phyloP scores from a whole-genome alignment of 2,888 invertebrate genomes.

The Drosophila kokeensis region DNA sequence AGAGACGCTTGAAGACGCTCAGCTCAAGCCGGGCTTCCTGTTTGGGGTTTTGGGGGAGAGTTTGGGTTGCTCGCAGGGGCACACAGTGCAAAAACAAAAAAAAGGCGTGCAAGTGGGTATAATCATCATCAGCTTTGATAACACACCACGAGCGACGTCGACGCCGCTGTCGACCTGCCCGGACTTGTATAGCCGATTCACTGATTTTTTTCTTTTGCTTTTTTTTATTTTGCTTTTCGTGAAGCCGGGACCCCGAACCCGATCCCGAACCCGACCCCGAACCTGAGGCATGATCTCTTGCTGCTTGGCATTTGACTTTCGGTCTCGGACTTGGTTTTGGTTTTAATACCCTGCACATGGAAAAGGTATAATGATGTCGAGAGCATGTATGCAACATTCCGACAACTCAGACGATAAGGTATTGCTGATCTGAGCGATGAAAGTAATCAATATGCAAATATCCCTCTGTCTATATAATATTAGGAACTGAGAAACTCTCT shows the following conservation, averaged over 20 bases:
- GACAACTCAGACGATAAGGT: not conserved
- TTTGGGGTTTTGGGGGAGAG: slow-evolving; percentile 41
- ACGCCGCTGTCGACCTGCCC: slow-evolving; percentile 47
- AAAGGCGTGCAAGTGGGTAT: slow-evolving; percentile 81
- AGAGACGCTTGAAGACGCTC: slow-evolving; percentile 41
- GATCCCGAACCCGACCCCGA: slow-evolving; percentile 49
- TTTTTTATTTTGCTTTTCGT: not conserved
- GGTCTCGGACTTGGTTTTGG: slow-evolving; percentile 47
- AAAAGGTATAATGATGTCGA: too few species aligned
- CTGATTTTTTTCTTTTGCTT: slow-evolving; percentile 5
- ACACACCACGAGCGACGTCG: slow-evolving; percentile 76
- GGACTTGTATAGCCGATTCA: slow-evolving; percentile 30
- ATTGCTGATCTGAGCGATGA: not conserved
- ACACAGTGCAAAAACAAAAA: slow-evolving; percentile 45
- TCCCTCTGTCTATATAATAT: not conserved
- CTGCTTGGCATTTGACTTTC: slow-evolving; percentile 80
- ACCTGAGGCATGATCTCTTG: slow-evolving; percentile 65
- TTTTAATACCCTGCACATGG: slow-evolving; percentile 9
- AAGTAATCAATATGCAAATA: not conserved
- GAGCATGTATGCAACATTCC: not conserved
- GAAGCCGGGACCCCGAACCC: slow-evolving; percentile 38
- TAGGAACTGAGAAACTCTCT: too few species aligned
- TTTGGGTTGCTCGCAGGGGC: slow-evolving; percentile 27
- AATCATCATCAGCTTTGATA: slow-evolving; percentile 84
- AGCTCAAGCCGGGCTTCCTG: slow-evolving; percentile 64